phyloP scores from a whole-genome alignment of 2,888 invertebrate genomes.

The Aelia acuminata region DNA sequence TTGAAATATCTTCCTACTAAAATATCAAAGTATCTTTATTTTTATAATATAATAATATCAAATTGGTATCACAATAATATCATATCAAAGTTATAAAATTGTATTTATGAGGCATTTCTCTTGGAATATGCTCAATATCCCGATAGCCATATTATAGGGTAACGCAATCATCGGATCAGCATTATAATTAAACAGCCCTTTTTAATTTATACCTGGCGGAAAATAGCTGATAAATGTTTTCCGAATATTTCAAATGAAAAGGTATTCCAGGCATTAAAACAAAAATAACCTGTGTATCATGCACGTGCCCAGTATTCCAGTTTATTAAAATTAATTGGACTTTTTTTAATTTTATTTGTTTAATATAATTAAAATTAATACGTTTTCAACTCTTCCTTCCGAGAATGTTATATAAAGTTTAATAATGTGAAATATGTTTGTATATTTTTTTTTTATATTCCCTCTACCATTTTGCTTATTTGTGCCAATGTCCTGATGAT shows the following conservation, averaged over 20 bases:
- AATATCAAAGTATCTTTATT: too few relatives aligned
- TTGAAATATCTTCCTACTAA: too few relatives aligned
- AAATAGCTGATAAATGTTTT: background rate
- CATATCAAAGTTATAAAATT: too few relatives aligned
- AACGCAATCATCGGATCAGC: background rate
- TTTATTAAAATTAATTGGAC: conserved; percentile 17
- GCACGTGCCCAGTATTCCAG: background rate
- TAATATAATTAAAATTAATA: conserved; percentile 9
- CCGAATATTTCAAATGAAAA: background rate
- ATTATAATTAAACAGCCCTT: background rate
- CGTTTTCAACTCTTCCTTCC: background rate
- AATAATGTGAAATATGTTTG: background rate
- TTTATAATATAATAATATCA: too few relatives aligned
- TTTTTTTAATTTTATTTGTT: too few relatives aligned
- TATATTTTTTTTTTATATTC: background rate
- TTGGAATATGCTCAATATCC: too few relatives aligned
- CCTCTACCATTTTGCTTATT: too few relatives aligned
- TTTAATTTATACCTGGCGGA: background rate
- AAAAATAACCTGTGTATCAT: background rate
- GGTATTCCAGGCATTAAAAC: background rate
- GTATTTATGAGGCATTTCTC: background rate
- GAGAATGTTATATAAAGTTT: background rate
- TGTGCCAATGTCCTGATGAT: too few relatives aligned
- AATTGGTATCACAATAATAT: too few relatives aligned
- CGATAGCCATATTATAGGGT: too few relatives aligned